Base-by-base conservation (phyloP, 2,888 invertebrate genomes). In the Chrysolina haemoptera region DNA sequence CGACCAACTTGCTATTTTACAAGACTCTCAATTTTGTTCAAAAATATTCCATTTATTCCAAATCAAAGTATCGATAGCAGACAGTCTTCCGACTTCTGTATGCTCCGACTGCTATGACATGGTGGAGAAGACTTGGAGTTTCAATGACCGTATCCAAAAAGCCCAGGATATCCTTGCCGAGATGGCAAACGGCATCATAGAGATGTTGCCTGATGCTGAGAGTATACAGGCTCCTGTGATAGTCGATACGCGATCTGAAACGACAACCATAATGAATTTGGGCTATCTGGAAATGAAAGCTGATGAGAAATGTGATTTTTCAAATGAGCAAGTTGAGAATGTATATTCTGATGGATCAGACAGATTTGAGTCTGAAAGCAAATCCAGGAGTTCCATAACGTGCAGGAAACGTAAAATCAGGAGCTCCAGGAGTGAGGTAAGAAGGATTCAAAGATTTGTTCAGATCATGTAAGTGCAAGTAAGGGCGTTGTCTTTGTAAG, bases 31-130 rank as follows among this genome's bases (percentile, higher is more conserved):
- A 40, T 81, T 87, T 70, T 76, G 82, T 18, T 80, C 82, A 40
- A 85, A 85, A 79, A 85, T 87, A 67, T 82, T 85, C 53, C 84
- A 85, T 46, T 84, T 88, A 75, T 88, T 88, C 78, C 85, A 87
- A 78, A 80, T 88, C 40, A 86, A 85, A 82, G 83, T 88, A 65
- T 81, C 78, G 22, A 74, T 78, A 68, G 81, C 80, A 16, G 88
- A 88, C 78, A 82, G 81, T 76, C 79, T 88, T 62, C 87, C 88
- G 3, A 83, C 84, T 20, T 81, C 82, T 64, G 82, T 87, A 12
- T 88, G 88, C 74, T 80, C 82, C 22, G 78, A 83, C 18, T 88
- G 88, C 80, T 84, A 83, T 69, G 86, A 87, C 72, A 85, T 84
- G 68, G 87, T 88, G 16, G 84, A 86, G 66, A 83, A 82, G 69